Evolutionary conservation across 2,797 vertebrate genomes (phyloP).

Genomic region (Capromys pilorides): DNA sequence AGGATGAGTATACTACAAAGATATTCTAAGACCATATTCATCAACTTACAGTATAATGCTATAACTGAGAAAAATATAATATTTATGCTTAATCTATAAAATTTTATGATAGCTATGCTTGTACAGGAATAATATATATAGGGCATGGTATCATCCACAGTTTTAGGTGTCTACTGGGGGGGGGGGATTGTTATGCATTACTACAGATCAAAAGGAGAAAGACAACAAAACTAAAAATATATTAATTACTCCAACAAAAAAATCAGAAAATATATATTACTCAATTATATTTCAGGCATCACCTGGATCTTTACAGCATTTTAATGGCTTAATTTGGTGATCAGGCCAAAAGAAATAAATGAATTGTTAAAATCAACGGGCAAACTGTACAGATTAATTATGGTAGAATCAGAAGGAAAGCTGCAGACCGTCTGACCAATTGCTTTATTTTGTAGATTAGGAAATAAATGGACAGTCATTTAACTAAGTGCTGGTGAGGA

Average conservation of each 20-base stretch:
- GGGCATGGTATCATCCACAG: too few relatives aligned
- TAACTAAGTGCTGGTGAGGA: neutral
- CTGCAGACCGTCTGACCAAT: neutral
- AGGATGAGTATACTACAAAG: neutral
- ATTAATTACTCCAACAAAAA: neutral
- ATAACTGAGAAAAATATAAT: neutral
- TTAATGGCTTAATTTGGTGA: neutral
- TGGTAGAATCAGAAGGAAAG: neutral
- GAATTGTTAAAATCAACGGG: neutral
- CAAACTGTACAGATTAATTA: neutral
- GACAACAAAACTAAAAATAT: neutral
- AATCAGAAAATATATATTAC: neutral
- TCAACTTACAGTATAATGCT: neutral
- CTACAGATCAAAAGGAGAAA: neutral
- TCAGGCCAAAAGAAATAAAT: constrained; percentile 31
- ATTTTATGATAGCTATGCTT: neutral
- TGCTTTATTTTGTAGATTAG: neutral
- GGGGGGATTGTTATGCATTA: neutral
- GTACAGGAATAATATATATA: neutral
- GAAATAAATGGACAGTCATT: neutral
- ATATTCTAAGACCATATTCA: neutral
- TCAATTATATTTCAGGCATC: neutral
- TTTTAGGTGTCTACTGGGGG: neutral
- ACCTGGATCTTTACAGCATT: constrained; percentile 5
- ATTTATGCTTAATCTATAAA: neutral